Percentiles rank a stretch among this genome's conserved stretches.
phyloP scores from a whole-genome alignment of 2,797 vertebrate species.

The Cirrhinus molitorella region DNA sequence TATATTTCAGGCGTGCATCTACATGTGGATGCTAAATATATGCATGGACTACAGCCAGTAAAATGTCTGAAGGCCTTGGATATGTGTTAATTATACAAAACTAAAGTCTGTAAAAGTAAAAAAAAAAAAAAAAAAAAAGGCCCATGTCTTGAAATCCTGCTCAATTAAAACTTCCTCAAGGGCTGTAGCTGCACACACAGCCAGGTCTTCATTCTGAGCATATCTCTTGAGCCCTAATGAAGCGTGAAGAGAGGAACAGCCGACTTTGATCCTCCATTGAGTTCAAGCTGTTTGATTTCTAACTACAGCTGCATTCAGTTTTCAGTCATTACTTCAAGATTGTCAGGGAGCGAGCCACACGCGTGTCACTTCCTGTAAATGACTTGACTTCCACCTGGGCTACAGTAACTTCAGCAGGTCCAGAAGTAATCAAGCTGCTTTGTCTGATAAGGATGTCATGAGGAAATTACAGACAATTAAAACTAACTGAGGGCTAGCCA shows the following conservation, averaged over 20 bases:
- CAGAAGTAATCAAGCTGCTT: constrained; percentile 23
- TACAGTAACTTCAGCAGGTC: not conserved
- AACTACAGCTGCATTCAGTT: constrained; percentile 1
- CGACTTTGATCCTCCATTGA: constrained; percentile 12
- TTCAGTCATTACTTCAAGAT: not conserved
- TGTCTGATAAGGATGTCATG: constrained; percentile 10
- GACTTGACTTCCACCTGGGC: constrained; percentile 20
- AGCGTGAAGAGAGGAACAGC: not conserved
- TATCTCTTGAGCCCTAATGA: not conserved
- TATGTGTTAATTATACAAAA: not conserved
- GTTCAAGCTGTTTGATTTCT: constrained; percentile 17
- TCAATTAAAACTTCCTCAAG: not conserved
- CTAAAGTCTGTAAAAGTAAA: not conserved
- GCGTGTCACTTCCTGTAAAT: constrained; percentile 3
- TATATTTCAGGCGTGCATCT: constrained; percentile 23
- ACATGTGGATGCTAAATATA: constrained; percentile 8
- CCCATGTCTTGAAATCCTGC: not conserved
- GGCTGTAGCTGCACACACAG: not conserved
- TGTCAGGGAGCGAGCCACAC: constrained; percentile 2
- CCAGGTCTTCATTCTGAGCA: not conserved
- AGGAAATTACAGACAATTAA: constrained; percentile 10
- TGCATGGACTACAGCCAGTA: not conserved
- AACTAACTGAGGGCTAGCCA: not conserved
- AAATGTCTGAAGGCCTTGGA: not conserved
- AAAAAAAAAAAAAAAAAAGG: not conserved